Conservation (phyloP, 2,113 vertebrate genomes). For the Nerophis lumbriciformis region DNA sequence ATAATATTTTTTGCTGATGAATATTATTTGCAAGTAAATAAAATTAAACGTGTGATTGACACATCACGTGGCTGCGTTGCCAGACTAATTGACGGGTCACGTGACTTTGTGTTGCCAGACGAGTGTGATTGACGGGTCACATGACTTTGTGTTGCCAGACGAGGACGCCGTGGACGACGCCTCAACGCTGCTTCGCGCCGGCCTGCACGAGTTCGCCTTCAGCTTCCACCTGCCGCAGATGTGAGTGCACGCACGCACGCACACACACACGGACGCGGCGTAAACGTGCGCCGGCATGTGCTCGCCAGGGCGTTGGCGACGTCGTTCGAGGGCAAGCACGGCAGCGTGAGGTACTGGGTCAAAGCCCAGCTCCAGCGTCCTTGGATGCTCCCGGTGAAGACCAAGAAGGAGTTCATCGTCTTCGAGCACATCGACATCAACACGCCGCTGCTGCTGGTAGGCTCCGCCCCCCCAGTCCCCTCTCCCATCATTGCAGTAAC, state of each 20-base stretch:
- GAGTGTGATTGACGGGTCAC: conserved; percentile 47
- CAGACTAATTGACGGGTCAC: too few species aligned
- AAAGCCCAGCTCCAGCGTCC: conserved; percentile 95
- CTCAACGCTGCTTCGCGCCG: conserved; percentile 81
- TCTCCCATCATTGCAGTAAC: too few species aligned
- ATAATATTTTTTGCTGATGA: too few species aligned
- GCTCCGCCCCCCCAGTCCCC: conserved; percentile 18
- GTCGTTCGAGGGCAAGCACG: conserved; percentile 98
- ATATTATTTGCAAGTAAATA: too few species aligned
- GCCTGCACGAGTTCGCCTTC: conserved; percentile 96
- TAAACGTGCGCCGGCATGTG: background rate
- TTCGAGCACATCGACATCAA: conserved; percentile 99
- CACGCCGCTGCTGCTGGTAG: conserved; percentile 98
- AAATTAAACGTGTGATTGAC: too few species aligned
- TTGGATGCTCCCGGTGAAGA: conserved; percentile 93
- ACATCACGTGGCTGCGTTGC: too few species aligned
- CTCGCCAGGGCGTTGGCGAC: conserved; percentile 92
- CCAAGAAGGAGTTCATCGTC: conserved; percentile 99
- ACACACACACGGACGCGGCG: too few species aligned
- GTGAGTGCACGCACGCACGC: conserved; percentile 70
- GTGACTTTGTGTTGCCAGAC: conserved; percentile 69
- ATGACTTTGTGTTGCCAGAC: conserved; percentile 69
- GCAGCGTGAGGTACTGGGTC: conserved; percentile 98
- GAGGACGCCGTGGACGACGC: conserved; percentile 79
- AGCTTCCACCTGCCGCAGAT: conserved; percentile 98